Evolutionary conservation across 2,888 invertebrate species (phyloP).

Genomic region (Meandrusa payeni): DNA sequence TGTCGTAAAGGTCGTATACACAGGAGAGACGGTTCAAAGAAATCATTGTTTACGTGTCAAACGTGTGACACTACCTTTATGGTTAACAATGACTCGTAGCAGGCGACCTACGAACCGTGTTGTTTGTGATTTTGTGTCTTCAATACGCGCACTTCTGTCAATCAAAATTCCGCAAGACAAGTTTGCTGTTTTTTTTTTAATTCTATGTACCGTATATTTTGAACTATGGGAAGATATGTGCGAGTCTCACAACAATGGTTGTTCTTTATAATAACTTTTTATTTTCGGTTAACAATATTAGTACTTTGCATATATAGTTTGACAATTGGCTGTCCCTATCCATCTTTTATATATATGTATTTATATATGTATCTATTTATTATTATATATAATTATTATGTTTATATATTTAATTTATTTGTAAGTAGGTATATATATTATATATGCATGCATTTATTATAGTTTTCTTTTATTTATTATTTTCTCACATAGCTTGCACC

Average conservation of each 20-base stretch:
- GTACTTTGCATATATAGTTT: no score
- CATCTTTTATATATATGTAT: no score
- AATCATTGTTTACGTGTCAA: conserved; percentile 16
- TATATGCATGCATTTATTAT: no score
- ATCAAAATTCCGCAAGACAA: conserved; percentile 18
- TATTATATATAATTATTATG: no score
- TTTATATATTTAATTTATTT: no score
- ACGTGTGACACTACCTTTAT: conserved; percentile 18
- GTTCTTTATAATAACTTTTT: background rate
- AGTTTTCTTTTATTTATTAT: no score
- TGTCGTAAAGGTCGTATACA: conserved; percentile 13
- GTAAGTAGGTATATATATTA: no score
- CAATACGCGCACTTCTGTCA: conserved; percentile 18
- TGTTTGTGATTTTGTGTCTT: conserved; percentile 28
- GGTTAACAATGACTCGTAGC: conserved; percentile 8
- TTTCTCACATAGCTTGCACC: no score
- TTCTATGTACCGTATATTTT: conserved; percentile 6
- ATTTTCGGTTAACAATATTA: background rate
- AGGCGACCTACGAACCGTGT: conserved; percentile 35
- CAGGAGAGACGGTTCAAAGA: conserved; percentile 4
- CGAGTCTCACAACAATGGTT: background rate
- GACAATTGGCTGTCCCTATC: no score
- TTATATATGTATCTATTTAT: no score
- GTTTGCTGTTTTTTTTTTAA: conserved; percentile 19
- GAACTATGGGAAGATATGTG: conserved; percentile 18